Evolutionary conservation across 2,113 vertebrate species (phyloP), one percentile per base, ranked within the genome.

Genomic region (Chloebia gouldiae): DNA sequence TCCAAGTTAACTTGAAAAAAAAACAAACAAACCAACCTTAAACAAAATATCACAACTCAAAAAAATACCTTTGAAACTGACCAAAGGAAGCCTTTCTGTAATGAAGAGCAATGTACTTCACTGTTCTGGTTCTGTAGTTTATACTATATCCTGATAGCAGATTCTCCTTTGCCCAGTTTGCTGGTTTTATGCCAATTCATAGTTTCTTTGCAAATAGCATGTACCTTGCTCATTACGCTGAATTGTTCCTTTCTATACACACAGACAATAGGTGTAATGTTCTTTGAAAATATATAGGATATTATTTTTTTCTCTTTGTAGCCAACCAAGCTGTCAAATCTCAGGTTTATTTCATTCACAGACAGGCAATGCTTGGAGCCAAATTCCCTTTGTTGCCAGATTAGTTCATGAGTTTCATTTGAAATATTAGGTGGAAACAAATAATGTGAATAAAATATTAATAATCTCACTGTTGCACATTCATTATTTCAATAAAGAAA

Each of bases 401-500:
- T 69, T 82, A 79, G 39, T 69, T 85, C 82, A 71, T 49, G 68
- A 82, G 31, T 68, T 97, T 97, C 56, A 94, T 92, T 77, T 96
- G 76, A 98, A 96, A 70, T 88, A 31, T 10, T 81, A 95, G 75
- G 42, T 89, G 68, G 39, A 90, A 98, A 92, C 33, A 97, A 96
- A 97, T 86, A 95, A 84, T 78, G 49, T 45, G 31, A 73, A 86
- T 76, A 95, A 90, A 92, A 94, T 81, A 93, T 93, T 85, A 95
- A 92, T 86, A 72, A 94, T 90, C 76, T 97, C 47, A 83, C 45
- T 96, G 92, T 90, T 92, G 53, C 81, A 50, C 23, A 76, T 49
- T 93, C 71, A 80, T 97, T 97, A 96, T 86, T 97, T 88, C 96
- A 94, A 86, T 87, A 88, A 93, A 54, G 16, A 91, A 93, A 95